Base-by-base conservation (phyloP, 2,797 vertebrate species). In the Lemur catta region DNA sequence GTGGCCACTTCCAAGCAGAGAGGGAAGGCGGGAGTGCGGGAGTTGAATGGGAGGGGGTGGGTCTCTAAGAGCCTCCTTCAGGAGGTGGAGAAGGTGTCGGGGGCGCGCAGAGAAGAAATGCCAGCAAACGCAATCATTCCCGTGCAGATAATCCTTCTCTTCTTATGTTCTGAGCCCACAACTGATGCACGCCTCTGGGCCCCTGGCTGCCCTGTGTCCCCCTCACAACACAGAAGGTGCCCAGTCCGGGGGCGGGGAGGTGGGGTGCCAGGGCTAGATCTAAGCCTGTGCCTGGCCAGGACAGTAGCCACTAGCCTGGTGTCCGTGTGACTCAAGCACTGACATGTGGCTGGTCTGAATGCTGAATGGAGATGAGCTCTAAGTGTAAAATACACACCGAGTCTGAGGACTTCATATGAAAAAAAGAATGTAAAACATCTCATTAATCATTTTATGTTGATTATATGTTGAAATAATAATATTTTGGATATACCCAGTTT, bases 1-100 rank as follows among this genome's bases (percentile, higher is more conserved):
- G 26, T 46, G 91, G 72, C 95, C 89, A 63, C 92, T 84, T 55
- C 71, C 65, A 46, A 72, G 75, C 65, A 80, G 41, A 72, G 33
- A 61, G 55, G 52, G 71, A 28, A 35, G 8, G 26, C 28, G 30
- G 48, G 18, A 35, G 30, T 1, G 7, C 15, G 57, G 43, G 24
- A 35, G 30, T 12, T 35, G 82, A n/a, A 30, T 33, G 72, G 59
- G 75, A 75, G 61, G 71, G 52, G 41, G 4, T 28, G 48, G 50
- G 41, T 38, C 74, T 67, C 57, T n/a, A 3, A 1, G 43, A 79
- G 46, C 78, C 75, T 78, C 69, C 80, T 74, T 84, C 55, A 35
- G 80, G 67, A 82, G 24, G 48, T 65, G 12, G 71, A 71, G 61
- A 84, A 71, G 72, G 50, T 11, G 14, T 48, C 52, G 59, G 18